Conservation (phyloP, 2,797 vertebrate genomes). For the Propithecus perrieri region DNA sequence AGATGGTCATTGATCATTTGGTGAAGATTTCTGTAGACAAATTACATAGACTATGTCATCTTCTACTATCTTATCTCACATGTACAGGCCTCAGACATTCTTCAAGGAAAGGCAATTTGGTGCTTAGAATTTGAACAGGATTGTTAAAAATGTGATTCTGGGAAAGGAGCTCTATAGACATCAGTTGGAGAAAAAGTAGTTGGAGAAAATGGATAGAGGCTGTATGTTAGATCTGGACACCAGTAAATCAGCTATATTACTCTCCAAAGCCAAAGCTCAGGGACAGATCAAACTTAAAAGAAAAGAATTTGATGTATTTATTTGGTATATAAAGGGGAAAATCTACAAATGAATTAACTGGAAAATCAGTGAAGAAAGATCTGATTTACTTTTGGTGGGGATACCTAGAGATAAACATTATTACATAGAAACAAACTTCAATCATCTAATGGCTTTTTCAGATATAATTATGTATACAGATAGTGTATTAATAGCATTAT, state of each 20-base stretch:
- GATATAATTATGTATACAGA: neutral
- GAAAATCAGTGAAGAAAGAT: neutral
- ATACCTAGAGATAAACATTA: neutral
- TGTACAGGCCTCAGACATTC: slow-evolving; percentile 59
- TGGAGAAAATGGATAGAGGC: slow-evolving; percentile 5
- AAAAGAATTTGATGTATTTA: neutral
- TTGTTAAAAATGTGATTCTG: slow-evolving; percentile 69
- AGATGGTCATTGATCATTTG: slow-evolving; percentile 76
- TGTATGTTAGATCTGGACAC: neutral
- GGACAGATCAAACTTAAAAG: neutral
- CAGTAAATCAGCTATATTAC: neutral
- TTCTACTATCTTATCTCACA: slow-evolving; percentile 74
- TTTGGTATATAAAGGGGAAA: neutral
- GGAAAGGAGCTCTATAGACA: slow-evolving; percentile 22
- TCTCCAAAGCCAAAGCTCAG: neutral
- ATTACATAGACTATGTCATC: slow-evolving; percentile 66
- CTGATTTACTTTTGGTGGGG: neutral
- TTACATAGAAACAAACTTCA: neutral
- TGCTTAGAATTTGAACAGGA: slow-evolving; percentile 42
- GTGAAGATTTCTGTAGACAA: slow-evolving; percentile 79
- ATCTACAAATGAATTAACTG: neutral
- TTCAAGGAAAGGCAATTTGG: slow-evolving; percentile 53
- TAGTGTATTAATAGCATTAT: neutral
- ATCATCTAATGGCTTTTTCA: neutral
- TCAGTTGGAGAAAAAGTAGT: slow-evolving; percentile 33